Percentiles rank a stretch among this genome's conserved stretches.
Evolutionary conservation across 2,797 vertebrate genomes (phyloP).

Genomic region (Pseudochromis fuscus): DNA sequence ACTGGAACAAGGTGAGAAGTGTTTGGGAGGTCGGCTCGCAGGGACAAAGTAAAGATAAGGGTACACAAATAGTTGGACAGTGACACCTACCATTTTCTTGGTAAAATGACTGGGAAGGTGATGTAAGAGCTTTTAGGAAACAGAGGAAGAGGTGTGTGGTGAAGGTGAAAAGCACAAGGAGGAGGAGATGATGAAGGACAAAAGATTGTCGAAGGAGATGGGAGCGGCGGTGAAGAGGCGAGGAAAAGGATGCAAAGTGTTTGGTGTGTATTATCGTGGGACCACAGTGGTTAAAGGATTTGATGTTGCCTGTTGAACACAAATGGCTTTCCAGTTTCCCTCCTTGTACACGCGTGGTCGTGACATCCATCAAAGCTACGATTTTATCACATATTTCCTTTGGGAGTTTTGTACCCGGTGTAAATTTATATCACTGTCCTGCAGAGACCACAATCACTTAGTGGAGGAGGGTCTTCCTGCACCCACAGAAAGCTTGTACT

Average conservation of each 20-base stretch:
- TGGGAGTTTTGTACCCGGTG: constrained; percentile 34
- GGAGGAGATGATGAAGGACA: constrained; percentile 37
- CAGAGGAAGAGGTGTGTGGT: constrained; percentile 3
- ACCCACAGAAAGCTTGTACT: constrained; percentile 32
- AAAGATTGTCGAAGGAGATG: constrained; percentile 22
- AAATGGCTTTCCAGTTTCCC: constrained; percentile 64
- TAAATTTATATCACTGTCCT: constrained; percentile 60
- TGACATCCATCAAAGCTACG: constrained; percentile 50
- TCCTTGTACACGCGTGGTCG: constrained; percentile 30
- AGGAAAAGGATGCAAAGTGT: constrained; percentile 37
- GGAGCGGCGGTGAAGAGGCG: constrained; percentile 26
- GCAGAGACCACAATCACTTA: constrained; percentile 45
- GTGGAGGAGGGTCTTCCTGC: constrained; percentile 27
- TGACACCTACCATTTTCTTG: constrained; percentile 14
- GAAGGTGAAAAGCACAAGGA: constrained; percentile 14
- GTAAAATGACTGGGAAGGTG: neutral
- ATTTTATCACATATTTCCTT: constrained; percentile 64
- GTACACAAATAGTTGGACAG: neutral
- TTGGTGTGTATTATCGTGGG: constrained; percentile 58
- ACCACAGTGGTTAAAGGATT: constrained; percentile 43
- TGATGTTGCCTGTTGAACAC: constrained; percentile 63
- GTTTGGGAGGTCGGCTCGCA: neutral
- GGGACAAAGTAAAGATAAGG: neutral
- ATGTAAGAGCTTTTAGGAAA: constrained; percentile 4
- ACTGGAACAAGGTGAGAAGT: neutral